phyloP scores from a whole-genome alignment of 2,113 vertebrate genomes.

The Aldabrachelys gigantea region DNA sequence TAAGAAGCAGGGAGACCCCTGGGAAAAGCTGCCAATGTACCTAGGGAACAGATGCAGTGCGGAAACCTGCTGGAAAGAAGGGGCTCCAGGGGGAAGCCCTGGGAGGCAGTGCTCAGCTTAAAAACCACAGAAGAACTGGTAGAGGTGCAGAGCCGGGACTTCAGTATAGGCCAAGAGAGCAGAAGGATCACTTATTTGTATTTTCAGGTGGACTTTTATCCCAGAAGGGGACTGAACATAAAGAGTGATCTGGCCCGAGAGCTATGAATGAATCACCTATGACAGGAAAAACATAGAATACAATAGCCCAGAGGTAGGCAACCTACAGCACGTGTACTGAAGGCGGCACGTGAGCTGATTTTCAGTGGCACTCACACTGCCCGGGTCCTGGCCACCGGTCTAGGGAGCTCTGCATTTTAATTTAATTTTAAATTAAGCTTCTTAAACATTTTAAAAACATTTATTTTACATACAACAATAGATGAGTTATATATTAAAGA shows the following conservation, averaged over 20 bases:
- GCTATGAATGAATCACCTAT: background rate
- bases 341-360: too few species aligned
- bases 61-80: background rate
- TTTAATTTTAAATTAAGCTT: too few species aligned
- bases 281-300: background rate
- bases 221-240: background rate
- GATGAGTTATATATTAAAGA: too few species aligned
- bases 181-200: background rate
- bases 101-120: background rate
- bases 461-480: too few species aligned
- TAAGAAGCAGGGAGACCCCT: background rate
- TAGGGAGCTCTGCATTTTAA: too few species aligned
- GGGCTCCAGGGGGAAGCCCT: background rate
- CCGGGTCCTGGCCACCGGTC: too few species aligned
- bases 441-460: too few species aligned
- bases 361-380: too few species aligned
- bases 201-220: too few species aligned
- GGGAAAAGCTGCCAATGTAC: background rate
- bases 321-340: too few species aligned
- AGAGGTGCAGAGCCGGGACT: background rate
- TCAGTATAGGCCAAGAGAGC: background rate
- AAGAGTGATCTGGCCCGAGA: background rate
- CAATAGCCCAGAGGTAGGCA: background rate
- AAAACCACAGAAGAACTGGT: background rate
- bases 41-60: background rate